Evolutionary conservation across 2,113 vertebrate genomes (phyloP).

Genomic region (Pyrgilauda ruficollis): DNA sequence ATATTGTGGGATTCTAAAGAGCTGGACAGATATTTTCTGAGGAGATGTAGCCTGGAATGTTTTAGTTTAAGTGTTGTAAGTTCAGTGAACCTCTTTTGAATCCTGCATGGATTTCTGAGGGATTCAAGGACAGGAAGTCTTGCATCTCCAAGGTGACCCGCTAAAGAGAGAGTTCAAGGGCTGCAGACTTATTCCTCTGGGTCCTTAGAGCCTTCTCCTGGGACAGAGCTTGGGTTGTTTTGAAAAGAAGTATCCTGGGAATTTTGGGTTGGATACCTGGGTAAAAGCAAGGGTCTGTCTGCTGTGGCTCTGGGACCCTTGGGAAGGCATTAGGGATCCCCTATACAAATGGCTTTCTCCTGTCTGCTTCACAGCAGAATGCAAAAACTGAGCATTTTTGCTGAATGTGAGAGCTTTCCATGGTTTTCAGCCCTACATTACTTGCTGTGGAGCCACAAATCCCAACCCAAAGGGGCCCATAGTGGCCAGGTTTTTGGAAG

Average conservation of each 20-base stretch:
- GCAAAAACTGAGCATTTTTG: background rate
- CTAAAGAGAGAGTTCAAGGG: background rate
- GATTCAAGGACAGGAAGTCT: background rate
- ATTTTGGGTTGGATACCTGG: background rate
- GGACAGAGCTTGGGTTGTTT: background rate
- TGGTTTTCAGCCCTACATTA: background rate
- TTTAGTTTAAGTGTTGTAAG: background rate
- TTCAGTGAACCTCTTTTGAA: background rate
- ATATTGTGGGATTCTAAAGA: background rate
- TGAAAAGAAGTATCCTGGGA: background rate
- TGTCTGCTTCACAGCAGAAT: background rate
- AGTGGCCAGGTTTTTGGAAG: background rate
- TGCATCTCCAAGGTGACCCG: background rate
- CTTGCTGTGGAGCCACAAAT: background rate
- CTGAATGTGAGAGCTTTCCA: background rate
- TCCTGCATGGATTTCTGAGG: background rate
- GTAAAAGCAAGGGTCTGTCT: background rate
- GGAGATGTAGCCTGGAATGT: background rate
- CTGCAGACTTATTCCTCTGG: background rate
- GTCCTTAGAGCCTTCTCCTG: background rate
- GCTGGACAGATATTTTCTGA: background rate
- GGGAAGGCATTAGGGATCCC: background rate
- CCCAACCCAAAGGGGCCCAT: background rate
- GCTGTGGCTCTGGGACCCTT: background rate
- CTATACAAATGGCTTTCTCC: background rate